Percentiles rank a stretch among this genome's conserved stretches.
These are phyloP conservation scores for Leptonema lineaticorne DNA, from an alignment of 1,140 invertebrate species.

Conservation along the genomic window DNA sequence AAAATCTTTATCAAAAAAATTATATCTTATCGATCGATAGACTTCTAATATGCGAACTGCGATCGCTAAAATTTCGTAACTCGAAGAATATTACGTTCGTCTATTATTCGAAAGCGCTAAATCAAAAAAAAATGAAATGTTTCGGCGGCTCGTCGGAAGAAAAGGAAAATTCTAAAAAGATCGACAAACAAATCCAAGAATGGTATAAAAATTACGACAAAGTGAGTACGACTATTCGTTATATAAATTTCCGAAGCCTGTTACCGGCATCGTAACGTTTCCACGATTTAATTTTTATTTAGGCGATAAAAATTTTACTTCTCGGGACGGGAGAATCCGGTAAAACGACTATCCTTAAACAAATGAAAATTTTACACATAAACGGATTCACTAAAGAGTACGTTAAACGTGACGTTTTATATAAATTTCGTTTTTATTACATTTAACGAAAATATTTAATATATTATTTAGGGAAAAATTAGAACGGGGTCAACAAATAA, in stretches of 20 bases:
- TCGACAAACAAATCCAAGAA: constrained; percentile 52
- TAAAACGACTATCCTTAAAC: constrained; percentile 80
- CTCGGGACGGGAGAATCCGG: constrained; percentile 69
- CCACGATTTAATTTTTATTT: constrained; percentile 37
- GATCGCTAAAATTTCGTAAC: no score
- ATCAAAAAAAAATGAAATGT: constrained; percentile 39
- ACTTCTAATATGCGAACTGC: no score
- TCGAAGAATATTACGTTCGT: no score
- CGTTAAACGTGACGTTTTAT: constrained; percentile 38
- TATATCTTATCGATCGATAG: constrained; percentile 7
- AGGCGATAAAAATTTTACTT: constrained; percentile 66
- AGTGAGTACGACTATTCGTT: constrained; percentile 49
- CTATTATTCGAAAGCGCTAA: neutral
- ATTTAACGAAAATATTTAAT: neutral
- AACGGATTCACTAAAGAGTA: constrained; percentile 68
- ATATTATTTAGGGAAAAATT: constrained; percentile 25
- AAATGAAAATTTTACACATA: constrained; percentile 79
- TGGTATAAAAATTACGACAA: constrained; percentile 53
- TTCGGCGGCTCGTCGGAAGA: constrained; percentile 45
- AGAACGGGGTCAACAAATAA: constrained; percentile 33
- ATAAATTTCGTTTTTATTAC: neutral
- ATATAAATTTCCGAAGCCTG: no score
- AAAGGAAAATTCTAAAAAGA: constrained; percentile 47
- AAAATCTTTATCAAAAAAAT: neutral
- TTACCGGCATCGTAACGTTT: no score